phyloP scores from a whole-genome alignment of 2,797 vertebrate species.

The Poeciliopsis turneri region DNA sequence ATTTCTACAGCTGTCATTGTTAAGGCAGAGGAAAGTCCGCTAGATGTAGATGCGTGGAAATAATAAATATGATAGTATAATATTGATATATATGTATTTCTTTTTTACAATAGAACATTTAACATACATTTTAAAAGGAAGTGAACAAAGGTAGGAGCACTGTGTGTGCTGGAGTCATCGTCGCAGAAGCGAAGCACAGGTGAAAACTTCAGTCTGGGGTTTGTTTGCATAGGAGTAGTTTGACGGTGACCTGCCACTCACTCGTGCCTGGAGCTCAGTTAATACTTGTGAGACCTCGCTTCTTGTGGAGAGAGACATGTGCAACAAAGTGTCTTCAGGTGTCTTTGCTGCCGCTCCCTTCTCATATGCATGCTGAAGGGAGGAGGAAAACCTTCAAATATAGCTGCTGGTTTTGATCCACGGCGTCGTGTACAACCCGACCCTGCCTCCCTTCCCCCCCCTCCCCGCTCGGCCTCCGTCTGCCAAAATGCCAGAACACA shows the following conservation, averaged over 20 bases:
- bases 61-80: conserved; percentile 80
- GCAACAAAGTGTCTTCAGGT: conserved; percentile 37
- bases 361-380: conserved; percentile 15
- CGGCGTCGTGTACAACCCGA: conserved; percentile 12
- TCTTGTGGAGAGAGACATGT: conserved; percentile 55
- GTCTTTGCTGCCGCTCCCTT: conserved; percentile 38
- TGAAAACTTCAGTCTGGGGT: conserved; percentile 65
- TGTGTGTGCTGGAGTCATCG: conserved; percentile 38
- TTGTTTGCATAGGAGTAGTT: conserved; percentile 78
- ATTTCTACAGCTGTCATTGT: conserved; percentile 65
- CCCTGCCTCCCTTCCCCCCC: background rate
- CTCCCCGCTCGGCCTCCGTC: background rate
- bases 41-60: conserved; percentile 62
- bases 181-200: conserved; percentile 56
- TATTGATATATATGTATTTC: conserved; percentile 69
- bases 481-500: conserved; percentile 22
- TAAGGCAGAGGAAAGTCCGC: conserved; percentile 70
- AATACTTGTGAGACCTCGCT: conserved; percentile 70
- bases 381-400: conserved; percentile 47
- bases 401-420: conserved; percentile 67
- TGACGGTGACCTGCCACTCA: conserved; percentile 49
- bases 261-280: conserved; percentile 27
- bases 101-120: conserved; percentile 69
- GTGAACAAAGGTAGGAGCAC: conserved; percentile 38
- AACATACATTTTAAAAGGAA: conserved; percentile 64